Evolutionary conservation across 2,797 vertebrate species (phyloP), one percentile per base, ranked within the genome.

Genomic region (Gephyroberyx darwinii): DNA sequence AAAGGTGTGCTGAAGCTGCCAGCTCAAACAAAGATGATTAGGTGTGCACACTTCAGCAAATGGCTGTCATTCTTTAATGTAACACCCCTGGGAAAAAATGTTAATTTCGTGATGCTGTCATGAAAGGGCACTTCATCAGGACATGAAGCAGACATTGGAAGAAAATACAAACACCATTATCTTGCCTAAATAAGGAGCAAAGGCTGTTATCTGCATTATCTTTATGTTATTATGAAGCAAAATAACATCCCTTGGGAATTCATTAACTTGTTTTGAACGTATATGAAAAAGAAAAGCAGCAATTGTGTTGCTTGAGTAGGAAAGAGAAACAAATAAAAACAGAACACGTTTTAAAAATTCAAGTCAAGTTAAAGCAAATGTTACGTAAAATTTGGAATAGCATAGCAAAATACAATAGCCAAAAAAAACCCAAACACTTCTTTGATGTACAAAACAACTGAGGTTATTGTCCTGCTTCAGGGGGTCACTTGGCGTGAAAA

Each of bases 81-180:
- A 69, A 59, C 74, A 63, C 39, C 20, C 64, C 60, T 14, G 26
- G 10, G 62, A 85, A 84, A 75, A 73, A 70, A 79, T 55, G 45
- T 60, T 84, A 56, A 84, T 86, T 88, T 89, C 74, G 64, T 33
- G 61, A 74, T 10, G 31, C 48, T 58, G 53, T 78, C 73, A 72
- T 88, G 76, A 86, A 79, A 82, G 77, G 37, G 47, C 54, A 71
- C 86, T 83, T 86, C 69, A 82, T 74, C 52, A 58, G 67, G 63
- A 61, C 5, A 16, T 63, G 60, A 69, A 74, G 68, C 58, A 80
- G 56, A 71, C 52, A 54, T n/a, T 12, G 41, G 65, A 79, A 75
- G 69, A 77, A 82, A 78, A 72, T 48, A 37, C n/a, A 33, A 48
- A 60, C 45, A 62, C 59, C 74, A 89, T 82, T 85, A 77, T 84